These are phyloP conservation scores for Rhincodon typus DNA, from an alignment of 2,797 vertebrate genomes.

Conservation along the genomic window DNA sequence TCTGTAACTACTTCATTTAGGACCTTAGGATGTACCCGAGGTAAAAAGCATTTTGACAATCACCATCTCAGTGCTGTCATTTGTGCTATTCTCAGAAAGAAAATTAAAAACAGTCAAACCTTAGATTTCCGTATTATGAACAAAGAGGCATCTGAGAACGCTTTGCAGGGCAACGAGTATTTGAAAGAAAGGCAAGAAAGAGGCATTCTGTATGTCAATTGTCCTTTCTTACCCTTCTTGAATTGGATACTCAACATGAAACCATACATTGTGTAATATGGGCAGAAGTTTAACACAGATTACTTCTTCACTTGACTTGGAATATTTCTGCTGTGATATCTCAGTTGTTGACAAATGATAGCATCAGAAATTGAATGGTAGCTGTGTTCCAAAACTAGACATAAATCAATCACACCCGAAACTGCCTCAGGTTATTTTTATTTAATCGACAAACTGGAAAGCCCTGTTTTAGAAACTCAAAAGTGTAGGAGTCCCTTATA, in stretches of 20 bases:
- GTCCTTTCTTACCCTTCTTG: neutral
- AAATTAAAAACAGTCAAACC: neutral
- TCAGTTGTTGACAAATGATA: slow-evolving; percentile 15
- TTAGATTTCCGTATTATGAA: neutral
- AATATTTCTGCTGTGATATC: neutral
- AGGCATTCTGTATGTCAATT: neutral
- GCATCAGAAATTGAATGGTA: neutral
- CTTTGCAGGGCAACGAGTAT: neutral
- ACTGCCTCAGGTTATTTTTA: neutral
- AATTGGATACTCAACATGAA: neutral
- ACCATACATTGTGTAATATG: neutral
- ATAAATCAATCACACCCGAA: neutral
- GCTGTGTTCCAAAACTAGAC: neutral
- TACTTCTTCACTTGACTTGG: neutral
- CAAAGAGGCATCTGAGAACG: neutral
- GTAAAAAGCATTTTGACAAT: neutral
- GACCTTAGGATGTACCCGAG: neutral
- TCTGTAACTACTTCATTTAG: too few relatives aligned
- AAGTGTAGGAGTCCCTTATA: neutral
- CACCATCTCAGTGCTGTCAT: neutral
- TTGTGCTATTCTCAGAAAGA: neutral
- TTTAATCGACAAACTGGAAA: neutral
- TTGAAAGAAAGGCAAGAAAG: neutral
- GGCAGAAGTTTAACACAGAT: neutral
- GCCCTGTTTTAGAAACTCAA: neutral